phyloP scores from a whole-genome alignment of 2,113 vertebrate genomes.

The Corynorhinus townsendii region DNA sequence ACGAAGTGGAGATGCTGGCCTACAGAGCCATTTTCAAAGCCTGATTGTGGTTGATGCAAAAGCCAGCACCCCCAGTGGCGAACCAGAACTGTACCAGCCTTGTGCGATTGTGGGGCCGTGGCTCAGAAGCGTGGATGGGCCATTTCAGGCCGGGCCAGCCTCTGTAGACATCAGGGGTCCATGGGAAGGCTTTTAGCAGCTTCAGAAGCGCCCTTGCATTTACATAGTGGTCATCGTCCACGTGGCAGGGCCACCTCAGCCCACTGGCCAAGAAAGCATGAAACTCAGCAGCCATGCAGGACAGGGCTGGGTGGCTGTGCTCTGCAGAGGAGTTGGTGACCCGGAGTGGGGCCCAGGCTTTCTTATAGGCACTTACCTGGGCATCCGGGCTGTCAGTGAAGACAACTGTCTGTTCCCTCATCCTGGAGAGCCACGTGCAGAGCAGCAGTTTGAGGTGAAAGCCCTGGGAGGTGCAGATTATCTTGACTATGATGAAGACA shows the following conservation, averaged over 20 bases:
- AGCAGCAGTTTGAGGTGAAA: constrained; percentile 88
- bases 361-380: not conserved
- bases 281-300: constrained; percentile 92
- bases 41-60: constrained; percentile 89
- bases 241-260: constrained; percentile 93
- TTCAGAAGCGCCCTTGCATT: constrained; percentile 84
- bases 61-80: constrained; percentile 92
- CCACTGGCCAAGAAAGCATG: constrained; percentile 86
- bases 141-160: constrained; percentile 91
- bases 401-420: constrained; percentile 78
- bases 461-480: constrained; percentile 87
- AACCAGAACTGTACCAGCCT: constrained; percentile 93
- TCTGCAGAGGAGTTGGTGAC: constrained; percentile 89
- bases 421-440: constrained; percentile 90
- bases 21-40: constrained; percentile 90
- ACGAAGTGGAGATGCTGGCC: constrained; percentile 89
- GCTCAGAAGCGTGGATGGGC: constrained; percentile 87
- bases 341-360: constrained; percentile 74
- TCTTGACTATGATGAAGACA: constrained; percentile 91
- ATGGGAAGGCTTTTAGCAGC: constrained; percentile 83
- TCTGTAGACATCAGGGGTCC: constrained; percentile 83
- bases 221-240: constrained; percentile 94
- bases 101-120: constrained; percentile 82
- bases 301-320: constrained; percentile 91
- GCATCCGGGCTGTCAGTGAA: not conserved